phyloP scores from a whole-genome alignment of 2,797 vertebrate species.

The Cossypha caffra region DNA sequence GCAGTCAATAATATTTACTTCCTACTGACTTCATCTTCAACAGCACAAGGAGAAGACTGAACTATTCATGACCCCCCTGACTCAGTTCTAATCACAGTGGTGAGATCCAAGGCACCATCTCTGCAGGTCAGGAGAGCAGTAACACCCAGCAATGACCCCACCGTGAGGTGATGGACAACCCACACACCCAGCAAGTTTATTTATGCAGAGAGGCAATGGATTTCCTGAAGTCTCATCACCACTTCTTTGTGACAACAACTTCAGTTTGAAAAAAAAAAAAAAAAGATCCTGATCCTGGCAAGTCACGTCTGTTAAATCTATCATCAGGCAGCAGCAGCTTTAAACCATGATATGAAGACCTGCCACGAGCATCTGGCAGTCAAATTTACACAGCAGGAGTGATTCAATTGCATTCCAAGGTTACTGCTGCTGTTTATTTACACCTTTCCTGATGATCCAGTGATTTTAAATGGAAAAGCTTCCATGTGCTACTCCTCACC shows the following conservation, averaged over 20 bases:
- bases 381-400: background rate
- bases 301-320: background rate
- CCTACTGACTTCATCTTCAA: constrained; percentile 53
- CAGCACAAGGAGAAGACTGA: constrained; percentile 11
- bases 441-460: background rate
- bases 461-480: background rate
- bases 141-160: background rate
- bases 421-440: background rate
- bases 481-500: background rate
- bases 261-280: background rate
- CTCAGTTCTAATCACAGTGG: background rate
- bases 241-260: background rate
- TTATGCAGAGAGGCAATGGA: background rate
- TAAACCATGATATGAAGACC: background rate
- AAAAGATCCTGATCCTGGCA: background rate
- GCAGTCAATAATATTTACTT: constrained; percentile 69
- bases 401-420: background rate
- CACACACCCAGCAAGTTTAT: background rate
- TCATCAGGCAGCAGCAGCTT: background rate
- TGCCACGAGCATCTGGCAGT: background rate
- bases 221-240: background rate
- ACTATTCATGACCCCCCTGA: constrained; percentile 52
- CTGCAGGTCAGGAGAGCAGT: background rate
- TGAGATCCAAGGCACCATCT: background rate
- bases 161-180: background rate